A percentile compares a stretch with the other conserved stretches of the same genome.
Conservation (phyloP, 2,888 invertebrate genomes). For the Didymodactylos carnosus region DNA sequence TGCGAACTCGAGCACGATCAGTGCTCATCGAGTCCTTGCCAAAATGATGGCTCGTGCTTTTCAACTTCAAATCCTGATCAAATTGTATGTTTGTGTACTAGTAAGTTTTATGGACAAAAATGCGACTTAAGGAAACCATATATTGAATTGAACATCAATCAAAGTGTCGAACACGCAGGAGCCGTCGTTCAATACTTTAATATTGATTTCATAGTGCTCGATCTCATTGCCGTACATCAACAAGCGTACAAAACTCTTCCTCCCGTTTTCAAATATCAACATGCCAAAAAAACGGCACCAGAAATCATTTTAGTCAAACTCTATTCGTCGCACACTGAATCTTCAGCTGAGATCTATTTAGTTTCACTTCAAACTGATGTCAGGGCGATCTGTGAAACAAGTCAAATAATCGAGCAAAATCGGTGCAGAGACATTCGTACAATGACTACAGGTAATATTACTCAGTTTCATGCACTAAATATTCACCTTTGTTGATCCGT, state of each 20-base stretch:
- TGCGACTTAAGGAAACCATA: not conserved
- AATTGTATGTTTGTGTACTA: not conserved
- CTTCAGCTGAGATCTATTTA: not conserved
- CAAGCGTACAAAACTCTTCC: not conserved
- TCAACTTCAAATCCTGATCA: not conserved
- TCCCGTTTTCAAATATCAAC: not conserved
- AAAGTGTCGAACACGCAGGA: not conserved
- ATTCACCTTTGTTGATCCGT: too few relatives aligned
- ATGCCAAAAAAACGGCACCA: not conserved
- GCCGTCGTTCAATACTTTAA: not conserved
- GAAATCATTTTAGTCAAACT: not conserved
- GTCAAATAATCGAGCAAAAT: not conserved
- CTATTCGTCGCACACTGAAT: not conserved
- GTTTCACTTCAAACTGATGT: not conserved
- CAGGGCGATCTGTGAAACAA: not conserved
- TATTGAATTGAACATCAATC: not conserved
- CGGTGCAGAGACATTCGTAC: not conserved
- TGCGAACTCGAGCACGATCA: not conserved
- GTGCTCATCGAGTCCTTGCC: not conserved
- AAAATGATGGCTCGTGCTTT: not conserved
- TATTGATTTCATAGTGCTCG: not conserved
- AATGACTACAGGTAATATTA: not conserved
- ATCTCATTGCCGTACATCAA: not conserved
- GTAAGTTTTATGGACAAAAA: not conserved
- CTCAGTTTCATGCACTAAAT: too few relatives aligned